Conservation (phyloP, 2,113 vertebrate species). For the Desmodus rotundus region DNA sequence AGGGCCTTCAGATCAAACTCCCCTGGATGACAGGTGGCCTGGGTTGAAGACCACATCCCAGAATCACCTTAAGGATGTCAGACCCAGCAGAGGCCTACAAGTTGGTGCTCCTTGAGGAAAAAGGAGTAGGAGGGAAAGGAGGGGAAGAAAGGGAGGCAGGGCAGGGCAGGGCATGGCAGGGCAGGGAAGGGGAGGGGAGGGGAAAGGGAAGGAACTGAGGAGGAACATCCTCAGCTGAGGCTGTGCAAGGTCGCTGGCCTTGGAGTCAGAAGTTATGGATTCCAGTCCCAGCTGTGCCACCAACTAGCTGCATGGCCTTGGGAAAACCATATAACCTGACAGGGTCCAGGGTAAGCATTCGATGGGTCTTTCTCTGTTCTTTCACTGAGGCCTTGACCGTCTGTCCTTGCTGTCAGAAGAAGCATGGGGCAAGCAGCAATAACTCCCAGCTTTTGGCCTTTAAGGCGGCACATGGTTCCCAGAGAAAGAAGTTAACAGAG, state of each 20-base stretch:
- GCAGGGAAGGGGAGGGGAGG: accelerated
- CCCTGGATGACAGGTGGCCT: neutral
- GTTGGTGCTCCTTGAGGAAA: neutral
- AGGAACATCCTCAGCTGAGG: accelerated
- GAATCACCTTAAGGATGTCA: neutral
- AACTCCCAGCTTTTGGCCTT: neutral
- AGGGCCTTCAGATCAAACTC: neutral
- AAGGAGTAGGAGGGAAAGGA: neutral
- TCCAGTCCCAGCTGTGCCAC: neutral
- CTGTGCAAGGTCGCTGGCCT: neutral
- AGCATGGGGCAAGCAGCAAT: neutral
- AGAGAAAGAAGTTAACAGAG: neutral
- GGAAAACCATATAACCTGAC: neutral
- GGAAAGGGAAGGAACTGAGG: too few relatives aligned
- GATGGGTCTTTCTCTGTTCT: neutral
- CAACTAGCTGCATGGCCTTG: neutral
- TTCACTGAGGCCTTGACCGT: neutral
- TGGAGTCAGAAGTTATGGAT: neutral
- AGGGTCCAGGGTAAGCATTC: neutral
- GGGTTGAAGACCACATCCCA: neutral
- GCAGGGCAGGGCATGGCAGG: accelerated
- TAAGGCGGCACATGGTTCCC: accelerated
- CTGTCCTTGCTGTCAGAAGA: neutral
- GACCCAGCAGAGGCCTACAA: neutral
- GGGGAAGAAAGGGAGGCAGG: too few relatives aligned